phyloP scores from a whole-genome alignment of 2,888 invertebrate genomes.

The Ceriagrion tenellum region DNA sequence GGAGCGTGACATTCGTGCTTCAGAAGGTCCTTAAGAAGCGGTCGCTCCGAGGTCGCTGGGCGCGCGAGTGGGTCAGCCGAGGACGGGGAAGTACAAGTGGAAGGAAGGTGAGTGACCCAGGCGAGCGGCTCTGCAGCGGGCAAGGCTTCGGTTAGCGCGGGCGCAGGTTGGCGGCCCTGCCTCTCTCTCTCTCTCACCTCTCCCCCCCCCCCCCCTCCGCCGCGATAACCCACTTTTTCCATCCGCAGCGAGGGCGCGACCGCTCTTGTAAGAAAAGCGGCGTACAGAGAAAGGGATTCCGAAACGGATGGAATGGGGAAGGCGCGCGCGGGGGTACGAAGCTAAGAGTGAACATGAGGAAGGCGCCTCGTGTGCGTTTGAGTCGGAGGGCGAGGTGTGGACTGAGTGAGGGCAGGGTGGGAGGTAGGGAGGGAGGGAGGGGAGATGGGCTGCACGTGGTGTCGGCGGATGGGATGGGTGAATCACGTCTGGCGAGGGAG shows the following conservation, averaged over 20 bases:
- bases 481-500: not conserved
- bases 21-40: too few species aligned
- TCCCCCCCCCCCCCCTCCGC: not conserved
- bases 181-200: not conserved
- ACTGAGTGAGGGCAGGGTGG: too few species aligned
- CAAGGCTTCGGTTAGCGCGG: not conserved
- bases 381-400: too few species aligned
- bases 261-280: not conserved
- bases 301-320: not conserved
- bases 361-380: too few species aligned
- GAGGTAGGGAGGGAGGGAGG: too few species aligned
- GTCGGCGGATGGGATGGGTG: not conserved
- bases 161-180: slow-evolving; percentile 44
- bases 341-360: not conserved
- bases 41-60: not conserved
- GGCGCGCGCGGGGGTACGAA: too few species aligned
- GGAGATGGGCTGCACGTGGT: not conserved
- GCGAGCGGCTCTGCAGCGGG: not conserved
- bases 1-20: too few species aligned
- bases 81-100: too few species aligned
- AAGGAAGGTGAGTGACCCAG: slow-evolving; percentile 55
- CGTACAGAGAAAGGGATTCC: not conserved
- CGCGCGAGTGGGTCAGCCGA: slow-evolving; percentile 37
- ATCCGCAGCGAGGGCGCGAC: not conserved
- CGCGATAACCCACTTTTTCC: slow-evolving; percentile 56